These are phyloP conservation scores for Pseudomyrmex sp. DNA, from an alignment of 1,140 invertebrate genomes.

Conservation along the genomic window DNA sequence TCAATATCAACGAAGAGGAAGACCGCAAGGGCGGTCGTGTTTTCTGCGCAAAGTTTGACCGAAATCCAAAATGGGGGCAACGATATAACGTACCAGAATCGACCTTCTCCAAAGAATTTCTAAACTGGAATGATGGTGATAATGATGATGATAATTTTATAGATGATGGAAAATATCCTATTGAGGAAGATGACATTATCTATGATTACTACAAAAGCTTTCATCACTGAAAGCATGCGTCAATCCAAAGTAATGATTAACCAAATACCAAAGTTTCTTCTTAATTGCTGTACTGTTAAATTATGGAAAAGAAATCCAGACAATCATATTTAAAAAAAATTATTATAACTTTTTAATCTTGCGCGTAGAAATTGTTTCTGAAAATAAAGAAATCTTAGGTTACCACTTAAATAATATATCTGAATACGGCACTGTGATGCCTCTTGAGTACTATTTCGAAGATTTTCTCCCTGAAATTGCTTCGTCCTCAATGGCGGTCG, in stretches of 20 bases:
- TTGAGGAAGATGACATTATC: neutral
- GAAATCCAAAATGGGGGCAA: constrained; percentile 24
- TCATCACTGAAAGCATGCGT: neutral
- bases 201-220: neutral
- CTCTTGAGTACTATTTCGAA: constrained; percentile 46
- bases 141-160: neutral
- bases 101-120: neutral
- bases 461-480: constrained; percentile 39
- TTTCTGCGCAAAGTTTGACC: constrained; percentile 43
- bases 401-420: neutral
- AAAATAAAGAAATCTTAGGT: neutral
- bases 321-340: no score
- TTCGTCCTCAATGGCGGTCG: constrained; percentile 24
- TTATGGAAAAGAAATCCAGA: neutral
- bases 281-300: neutral
- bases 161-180: neutral
- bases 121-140: neutral
- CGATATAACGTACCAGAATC: neutral
- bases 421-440: constrained; percentile 15
- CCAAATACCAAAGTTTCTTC: neutral
- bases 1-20: neutral
- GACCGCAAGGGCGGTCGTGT: constrained; percentile 12
- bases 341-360: neutral
- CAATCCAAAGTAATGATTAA: constrained; percentile 6
- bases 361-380: neutral